These are phyloP conservation scores for Sarcoramphus papa DNA, from an alignment of 2,797 vertebrate species.

Conservation along the genomic window DNA sequence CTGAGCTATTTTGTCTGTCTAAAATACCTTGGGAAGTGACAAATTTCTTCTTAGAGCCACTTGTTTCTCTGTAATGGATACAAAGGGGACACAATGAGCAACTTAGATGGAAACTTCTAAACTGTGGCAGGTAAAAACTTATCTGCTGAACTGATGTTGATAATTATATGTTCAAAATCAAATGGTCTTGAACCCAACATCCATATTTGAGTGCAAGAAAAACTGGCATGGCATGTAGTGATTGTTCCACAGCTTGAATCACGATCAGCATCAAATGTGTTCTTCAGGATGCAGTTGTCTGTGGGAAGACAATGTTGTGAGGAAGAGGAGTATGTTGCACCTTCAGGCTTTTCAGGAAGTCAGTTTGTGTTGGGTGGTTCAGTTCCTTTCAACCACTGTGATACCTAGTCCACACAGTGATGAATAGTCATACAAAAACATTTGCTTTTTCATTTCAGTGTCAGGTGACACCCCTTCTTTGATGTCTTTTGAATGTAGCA, in stretches of 20 bases:
- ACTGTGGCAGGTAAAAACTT: background rate
- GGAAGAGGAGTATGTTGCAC: background rate
- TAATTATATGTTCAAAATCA: background rate
- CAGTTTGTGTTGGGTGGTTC: background rate
- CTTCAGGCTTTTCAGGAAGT: background rate
- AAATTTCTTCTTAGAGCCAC: background rate
- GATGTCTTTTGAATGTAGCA: background rate
- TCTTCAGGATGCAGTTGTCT: background rate
- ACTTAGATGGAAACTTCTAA: background rate
- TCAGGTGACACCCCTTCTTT: background rate
- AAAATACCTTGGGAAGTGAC: background rate
- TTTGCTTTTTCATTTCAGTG: background rate
- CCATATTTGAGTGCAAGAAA: background rate
- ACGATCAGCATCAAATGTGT: background rate
- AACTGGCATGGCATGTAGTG: background rate
- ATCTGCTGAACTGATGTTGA: background rate
- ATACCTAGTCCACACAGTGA: background rate
- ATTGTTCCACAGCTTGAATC: background rate
- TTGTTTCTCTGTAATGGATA: background rate
- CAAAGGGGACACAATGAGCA: background rate
- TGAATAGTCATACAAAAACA: background rate
- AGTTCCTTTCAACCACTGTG: background rate
- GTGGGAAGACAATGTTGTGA: background rate
- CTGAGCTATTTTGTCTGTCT: background rate
- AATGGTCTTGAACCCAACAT: background rate